Percentiles rank a stretch among this genome's conserved stretches.
phyloP scores from a whole-genome alignment of 2,797 vertebrate genomes.

The Sebastes matsubarae region DNA sequence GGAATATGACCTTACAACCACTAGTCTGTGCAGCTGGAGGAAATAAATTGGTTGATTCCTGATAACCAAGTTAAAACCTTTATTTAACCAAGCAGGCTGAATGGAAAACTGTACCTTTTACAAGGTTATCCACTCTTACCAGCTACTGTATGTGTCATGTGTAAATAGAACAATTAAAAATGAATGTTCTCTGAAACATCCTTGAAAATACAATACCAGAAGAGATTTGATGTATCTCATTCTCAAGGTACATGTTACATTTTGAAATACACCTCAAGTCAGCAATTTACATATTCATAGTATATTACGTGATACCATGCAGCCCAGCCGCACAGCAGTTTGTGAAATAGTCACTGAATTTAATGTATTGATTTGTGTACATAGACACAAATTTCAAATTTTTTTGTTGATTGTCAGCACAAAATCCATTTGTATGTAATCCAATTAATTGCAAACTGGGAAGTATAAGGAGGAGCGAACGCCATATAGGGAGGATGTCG shows the following conservation, averaged over 20 bases:
- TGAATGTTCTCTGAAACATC: background rate
- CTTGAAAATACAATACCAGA: conserved; percentile 6
- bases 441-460: too few relatives aligned
- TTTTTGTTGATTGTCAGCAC: too few relatives aligned
- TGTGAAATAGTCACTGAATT: too few relatives aligned
- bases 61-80: background rate
- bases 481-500: too few relatives aligned
- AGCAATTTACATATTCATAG: conserved; percentile 36
- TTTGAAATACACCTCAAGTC: background rate
- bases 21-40: background rate
- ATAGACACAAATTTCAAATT: too few relatives aligned
- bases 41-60: background rate
- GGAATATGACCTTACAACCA: background rate
- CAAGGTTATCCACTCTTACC: background rate
- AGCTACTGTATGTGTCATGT: background rate
- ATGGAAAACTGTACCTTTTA: background rate
- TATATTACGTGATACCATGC: background rate
- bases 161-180: background rate
- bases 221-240: conserved; percentile 1
- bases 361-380: too few relatives aligned
- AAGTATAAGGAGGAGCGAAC: too few relatives aligned
- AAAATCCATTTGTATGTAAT: too few relatives aligned
- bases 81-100: background rate
- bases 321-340: too few relatives aligned
- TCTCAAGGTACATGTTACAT: background rate